Evolutionary conservation across 2,797 vertebrate genomes (phyloP).

Genomic region (Sebastes steindachneri): DNA sequence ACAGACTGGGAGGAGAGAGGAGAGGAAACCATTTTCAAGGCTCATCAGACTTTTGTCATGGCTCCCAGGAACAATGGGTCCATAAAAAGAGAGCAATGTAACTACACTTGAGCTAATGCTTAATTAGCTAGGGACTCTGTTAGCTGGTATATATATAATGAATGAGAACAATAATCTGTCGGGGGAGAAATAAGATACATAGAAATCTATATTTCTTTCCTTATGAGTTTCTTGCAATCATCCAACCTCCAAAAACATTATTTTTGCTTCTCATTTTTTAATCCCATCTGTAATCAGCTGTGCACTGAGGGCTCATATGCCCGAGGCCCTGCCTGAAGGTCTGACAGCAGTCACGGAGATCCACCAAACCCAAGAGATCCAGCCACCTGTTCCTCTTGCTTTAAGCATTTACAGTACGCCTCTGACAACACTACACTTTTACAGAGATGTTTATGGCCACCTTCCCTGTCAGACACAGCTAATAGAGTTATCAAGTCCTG

Average conservation of each 20-base stretch:
- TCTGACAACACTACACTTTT: background rate
- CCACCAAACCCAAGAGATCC: slow-evolving; percentile 20
- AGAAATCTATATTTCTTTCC: background rate
- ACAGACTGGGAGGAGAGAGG: slow-evolving; percentile 25
- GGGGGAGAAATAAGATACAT: background rate
- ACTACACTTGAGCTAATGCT: slow-evolving; percentile 26
- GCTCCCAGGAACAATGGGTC: slow-evolving; percentile 33
- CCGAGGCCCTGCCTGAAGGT: slow-evolving; percentile 44
- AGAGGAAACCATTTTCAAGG: slow-evolving; percentile 39
- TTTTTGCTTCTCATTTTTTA: slow-evolving; percentile 8
- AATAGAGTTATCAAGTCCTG: background rate
- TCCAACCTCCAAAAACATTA: background rate
- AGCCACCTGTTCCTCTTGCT: slow-evolving; percentile 34
- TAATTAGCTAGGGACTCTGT: slow-evolving; percentile 28
- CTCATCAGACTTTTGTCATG: slow-evolving; percentile 22
- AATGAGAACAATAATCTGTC: slow-evolving; percentile 39
- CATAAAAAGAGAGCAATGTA: slow-evolving; percentile 26
- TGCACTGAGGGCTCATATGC: background rate
- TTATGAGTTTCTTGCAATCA: background rate
- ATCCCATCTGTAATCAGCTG: slow-evolving; percentile 13
- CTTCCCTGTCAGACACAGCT: background rate
- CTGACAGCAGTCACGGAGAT: slow-evolving; percentile 48
- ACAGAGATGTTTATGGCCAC: background rate
- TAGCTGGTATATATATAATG: slow-evolving; percentile 31
- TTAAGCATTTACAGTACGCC: background rate